Percentiles rank a stretch among this genome's conserved stretches.
phyloP scores from a whole-genome alignment of 2,797 vertebrate species.

The Lutjanus campechanus region DNA sequence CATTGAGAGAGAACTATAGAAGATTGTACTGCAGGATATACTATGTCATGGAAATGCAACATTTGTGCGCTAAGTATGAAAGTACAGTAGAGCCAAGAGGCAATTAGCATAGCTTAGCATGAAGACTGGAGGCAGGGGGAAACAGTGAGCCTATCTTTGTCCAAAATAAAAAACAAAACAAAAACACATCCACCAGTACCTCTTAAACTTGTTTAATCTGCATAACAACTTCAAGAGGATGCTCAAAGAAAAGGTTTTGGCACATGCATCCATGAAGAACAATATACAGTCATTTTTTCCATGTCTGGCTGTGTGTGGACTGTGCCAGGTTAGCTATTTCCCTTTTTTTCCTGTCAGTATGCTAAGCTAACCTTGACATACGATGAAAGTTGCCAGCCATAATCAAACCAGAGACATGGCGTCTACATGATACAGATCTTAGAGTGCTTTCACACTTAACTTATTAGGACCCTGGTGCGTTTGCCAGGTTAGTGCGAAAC shows the following conservation, averaged over 20 bases:
- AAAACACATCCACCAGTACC: too few relatives aligned
- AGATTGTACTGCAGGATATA: too few relatives aligned
- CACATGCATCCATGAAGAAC: not conserved
- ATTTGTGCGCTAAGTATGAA: too few relatives aligned
- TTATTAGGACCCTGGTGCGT: too few relatives aligned
- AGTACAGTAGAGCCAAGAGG: not conserved
- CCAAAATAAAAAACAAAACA: not conserved
- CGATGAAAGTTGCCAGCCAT: not conserved
- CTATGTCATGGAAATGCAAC: too few relatives aligned
- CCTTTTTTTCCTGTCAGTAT: not conserved
- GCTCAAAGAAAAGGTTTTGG: too few relatives aligned
- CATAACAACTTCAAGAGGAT: not conserved
- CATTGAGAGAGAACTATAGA: too few relatives aligned
- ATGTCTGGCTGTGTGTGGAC: not conserved
- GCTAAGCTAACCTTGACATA: not conserved
- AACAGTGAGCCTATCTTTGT: not conserved
- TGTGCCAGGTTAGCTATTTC: not conserved
- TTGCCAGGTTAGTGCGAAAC: too few relatives aligned
- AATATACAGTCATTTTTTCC: not conserved
- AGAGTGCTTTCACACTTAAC: too few relatives aligned
- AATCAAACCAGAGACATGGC: not conserved
- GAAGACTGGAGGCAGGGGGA: not conserved
- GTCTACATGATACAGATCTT: not conserved
- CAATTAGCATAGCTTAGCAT: constrained; percentile 6
- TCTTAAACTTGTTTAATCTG: not conserved